Evolutionary conservation across 2,797 vertebrate genomes (phyloP).

Genomic region (Garrulus glandarius): DNA sequence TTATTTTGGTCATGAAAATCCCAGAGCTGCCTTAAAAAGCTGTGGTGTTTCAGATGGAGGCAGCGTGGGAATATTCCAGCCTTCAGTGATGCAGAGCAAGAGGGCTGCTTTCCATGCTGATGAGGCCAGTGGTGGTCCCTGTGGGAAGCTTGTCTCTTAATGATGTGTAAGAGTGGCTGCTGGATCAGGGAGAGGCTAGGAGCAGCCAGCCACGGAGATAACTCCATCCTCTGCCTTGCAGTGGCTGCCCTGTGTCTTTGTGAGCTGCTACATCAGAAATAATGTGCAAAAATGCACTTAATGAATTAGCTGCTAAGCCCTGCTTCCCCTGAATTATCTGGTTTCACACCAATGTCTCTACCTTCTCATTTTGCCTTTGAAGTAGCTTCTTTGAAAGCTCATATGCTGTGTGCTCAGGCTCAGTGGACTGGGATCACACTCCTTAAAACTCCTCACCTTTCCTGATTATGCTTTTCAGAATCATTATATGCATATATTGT

Average conservation of each 20-base stretch:
- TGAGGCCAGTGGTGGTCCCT: background rate
- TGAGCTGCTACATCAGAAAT: background rate
- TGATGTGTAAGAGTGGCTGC: constrained; percentile 52
- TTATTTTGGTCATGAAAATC: constrained; percentile 9
- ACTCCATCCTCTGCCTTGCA: background rate
- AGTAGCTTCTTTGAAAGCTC: background rate
- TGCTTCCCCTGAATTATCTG: background rate
- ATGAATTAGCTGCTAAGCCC: background rate
- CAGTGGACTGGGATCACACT: background rate
- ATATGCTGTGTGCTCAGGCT: background rate
- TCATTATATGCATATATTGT: constrained; percentile 33
- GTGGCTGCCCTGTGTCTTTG: background rate
- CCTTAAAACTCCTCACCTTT: background rate
- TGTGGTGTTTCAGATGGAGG: background rate
- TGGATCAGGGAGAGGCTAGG: background rate
- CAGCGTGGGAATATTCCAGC: background rate
- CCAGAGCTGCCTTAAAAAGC: constrained; percentile 26
- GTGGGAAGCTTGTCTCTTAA: constrained; percentile 30
- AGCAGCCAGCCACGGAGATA: background rate
- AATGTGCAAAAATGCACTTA: background rate
- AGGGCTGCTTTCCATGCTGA: constrained; percentile 10
- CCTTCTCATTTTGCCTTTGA: constrained; percentile 34
- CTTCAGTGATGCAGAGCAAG: constrained; percentile 30
- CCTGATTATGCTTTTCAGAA: constrained; percentile 3
- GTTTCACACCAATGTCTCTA: background rate